Evolutionary conservation across 2,113 vertebrate genomes (phyloP).

Genomic region (Pelobates fuscus): DNA sequence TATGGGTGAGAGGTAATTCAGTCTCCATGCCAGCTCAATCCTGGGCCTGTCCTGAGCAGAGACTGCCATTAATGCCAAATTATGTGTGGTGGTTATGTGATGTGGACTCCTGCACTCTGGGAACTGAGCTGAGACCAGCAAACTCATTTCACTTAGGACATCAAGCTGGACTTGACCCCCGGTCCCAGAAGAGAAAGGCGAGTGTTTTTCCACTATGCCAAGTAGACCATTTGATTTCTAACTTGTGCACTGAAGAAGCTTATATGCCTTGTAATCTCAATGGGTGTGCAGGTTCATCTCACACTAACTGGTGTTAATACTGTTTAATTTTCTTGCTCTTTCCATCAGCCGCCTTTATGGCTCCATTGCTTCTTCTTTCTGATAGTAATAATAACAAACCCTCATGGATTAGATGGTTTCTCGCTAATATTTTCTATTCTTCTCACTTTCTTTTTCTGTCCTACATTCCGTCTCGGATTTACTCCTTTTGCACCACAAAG

Average conservation of each 20-base stretch:
- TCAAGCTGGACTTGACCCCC: slow-evolving; percentile 47
- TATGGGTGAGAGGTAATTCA: slow-evolving; percentile 50
- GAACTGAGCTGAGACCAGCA: slow-evolving; percentile 48
- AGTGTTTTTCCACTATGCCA: slow-evolving; percentile 45
- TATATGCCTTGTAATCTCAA: slow-evolving; percentile 5
- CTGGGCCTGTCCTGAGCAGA: slow-evolving; percentile 49
- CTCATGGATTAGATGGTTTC: background rate
- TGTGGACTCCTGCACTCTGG: slow-evolving; percentile 49
- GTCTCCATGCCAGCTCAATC: slow-evolving; percentile 52
- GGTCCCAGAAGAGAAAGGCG: slow-evolving; percentile 51
- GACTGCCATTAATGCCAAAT: slow-evolving; percentile 49
- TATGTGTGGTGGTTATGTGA: slow-evolving; percentile 51
- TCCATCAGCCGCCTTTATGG: background rate
- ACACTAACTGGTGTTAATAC: slow-evolving; percentile 9
- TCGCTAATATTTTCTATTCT: background rate
- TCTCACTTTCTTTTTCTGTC: background rate
- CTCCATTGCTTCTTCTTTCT: background rate
- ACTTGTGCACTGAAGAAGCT: slow-evolving; percentile 17
- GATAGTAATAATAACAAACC: background rate
- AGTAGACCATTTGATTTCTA: slow-evolving; percentile 33
- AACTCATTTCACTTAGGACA: slow-evolving; percentile 52
- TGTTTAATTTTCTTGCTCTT: slow-evolving; percentile 7
- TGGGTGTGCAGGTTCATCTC: slow-evolving; percentile 14
- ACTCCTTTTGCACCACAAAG: background rate
- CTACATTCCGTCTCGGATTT: slow-evolving; percentile 10